These are phyloP conservation scores for Bombyx mandarina DNA, from an alignment of 1,140 invertebrate species.

Conservation along the genomic window DNA sequence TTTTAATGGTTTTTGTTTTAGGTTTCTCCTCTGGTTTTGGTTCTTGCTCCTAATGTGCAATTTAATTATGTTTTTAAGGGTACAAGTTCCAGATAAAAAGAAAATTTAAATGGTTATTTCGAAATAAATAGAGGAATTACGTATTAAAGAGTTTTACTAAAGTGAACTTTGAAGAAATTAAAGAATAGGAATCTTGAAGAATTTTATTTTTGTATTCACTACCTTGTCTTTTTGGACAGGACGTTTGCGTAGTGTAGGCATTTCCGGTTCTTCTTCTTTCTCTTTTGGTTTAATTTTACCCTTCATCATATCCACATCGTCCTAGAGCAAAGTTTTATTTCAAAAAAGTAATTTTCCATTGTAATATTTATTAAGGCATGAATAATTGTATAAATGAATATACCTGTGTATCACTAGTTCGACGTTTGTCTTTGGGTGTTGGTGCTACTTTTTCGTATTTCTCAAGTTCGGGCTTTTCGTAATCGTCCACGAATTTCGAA, in stretches of 20 bases:
- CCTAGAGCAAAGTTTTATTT: constrained; percentile 33
- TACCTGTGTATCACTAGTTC: constrained; percentile 57
- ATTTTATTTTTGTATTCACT: constrained; percentile 9
- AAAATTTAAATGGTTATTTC: too few relatives aligned
- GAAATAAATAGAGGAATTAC: too few relatives aligned
- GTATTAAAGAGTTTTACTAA: too few relatives aligned
- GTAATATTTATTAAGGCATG: constrained; percentile 1
- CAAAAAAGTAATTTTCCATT: background rate
- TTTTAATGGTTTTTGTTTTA: constrained; percentile 50
- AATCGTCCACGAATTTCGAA: constrained; percentile 41
- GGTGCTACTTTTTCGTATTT: constrained; percentile 62
- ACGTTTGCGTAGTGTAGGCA: constrained; percentile 49
- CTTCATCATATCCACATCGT: constrained; percentile 54
- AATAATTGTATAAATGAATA: constrained; percentile 9
- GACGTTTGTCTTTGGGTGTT: constrained; percentile 61
- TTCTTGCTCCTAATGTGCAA: constrained; percentile 48
- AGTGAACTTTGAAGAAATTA: background rate
- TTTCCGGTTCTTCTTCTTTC: constrained; percentile 53
- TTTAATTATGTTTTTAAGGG: background rate
- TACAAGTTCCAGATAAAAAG: too few relatives aligned
- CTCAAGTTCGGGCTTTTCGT: constrained; percentile 59
- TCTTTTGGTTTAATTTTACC: constrained; percentile 64
- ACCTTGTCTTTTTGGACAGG: constrained; percentile 60
- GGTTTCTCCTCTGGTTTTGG: constrained; percentile 59
- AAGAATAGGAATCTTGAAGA: background rate